These are phyloP conservation scores for Notarius quadriscutis DNA, from an alignment of 2,113 vertebrate species.

Conservation along the genomic window DNA sequence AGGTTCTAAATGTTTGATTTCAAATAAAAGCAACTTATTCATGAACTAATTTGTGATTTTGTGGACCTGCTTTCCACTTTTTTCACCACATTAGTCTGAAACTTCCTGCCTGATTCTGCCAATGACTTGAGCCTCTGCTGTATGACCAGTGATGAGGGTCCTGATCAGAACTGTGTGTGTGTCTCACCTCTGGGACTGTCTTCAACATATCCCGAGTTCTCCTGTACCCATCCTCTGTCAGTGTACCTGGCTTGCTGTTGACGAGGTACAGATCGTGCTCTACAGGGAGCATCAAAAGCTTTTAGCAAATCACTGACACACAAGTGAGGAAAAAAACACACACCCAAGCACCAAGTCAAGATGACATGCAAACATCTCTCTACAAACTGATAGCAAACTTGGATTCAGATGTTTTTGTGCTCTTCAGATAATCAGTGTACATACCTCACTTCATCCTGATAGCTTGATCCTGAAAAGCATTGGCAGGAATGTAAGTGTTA, in stretches of 20 bases:
- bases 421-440: neutral
- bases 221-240: slow-evolving; percentile 42
- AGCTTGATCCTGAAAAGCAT: slow-evolving; percentile 60
- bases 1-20: neutral
- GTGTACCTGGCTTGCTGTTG: slow-evolving; percentile 8
- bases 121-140: neutral
- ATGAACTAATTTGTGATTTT: neutral
- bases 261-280: slow-evolving; percentile 59
- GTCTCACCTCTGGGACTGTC: slow-evolving; percentile 60
- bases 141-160: neutral
- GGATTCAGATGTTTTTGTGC: neutral
- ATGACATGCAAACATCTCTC: neutral
- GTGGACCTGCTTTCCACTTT: neutral
- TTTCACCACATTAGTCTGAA: neutral
- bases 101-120: neutral
- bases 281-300: slow-evolving; percentile 45
- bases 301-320: slow-evolving; percentile 31
- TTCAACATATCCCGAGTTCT: slow-evolving; percentile 55
- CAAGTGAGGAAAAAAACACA: neutral
- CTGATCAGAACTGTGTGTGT: neutral
- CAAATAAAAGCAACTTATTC: neutral
- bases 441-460: slow-evolving; percentile 68
- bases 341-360: too few species aligned
- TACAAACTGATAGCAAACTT: neutral
- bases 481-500: slow-evolving; percentile 9